Evolutionary conservation across 1,140 invertebrate species (phyloP).

Genomic region (Drosophila dunni): DNA sequence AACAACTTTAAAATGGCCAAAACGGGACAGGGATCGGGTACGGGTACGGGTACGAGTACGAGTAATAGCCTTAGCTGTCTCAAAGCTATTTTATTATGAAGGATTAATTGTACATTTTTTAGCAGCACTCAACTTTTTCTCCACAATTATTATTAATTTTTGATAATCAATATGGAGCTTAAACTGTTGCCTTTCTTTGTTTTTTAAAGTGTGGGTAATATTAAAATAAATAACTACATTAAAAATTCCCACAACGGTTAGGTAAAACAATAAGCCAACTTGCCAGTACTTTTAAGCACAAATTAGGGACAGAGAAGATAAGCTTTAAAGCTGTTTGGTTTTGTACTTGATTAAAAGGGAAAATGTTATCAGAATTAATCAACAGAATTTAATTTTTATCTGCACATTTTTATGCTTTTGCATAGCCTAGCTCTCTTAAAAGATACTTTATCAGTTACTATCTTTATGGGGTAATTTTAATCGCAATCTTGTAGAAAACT

Average conservation of each 20-base stretch:
- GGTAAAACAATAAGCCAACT: not conserved
- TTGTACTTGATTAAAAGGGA: too few species aligned
- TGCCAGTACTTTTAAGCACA: not conserved
- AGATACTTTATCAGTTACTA: conserved; percentile 4
- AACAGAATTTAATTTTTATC: not conserved
- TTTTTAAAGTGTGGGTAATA: not conserved
- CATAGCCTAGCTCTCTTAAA: conserved; percentile 3
- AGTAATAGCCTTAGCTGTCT: conserved; percentile 52
- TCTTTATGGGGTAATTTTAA: conserved; percentile 1
- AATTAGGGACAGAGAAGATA: not conserved
- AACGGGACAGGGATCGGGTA: too few species aligned
- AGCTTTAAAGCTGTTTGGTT: too few species aligned
- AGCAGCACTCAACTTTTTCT: not conserved
- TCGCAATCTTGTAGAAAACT: conserved; percentile 1
- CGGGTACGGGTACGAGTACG: conserved; percentile 14
- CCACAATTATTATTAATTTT: conserved; percentile 25
- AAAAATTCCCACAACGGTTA: not conserved
- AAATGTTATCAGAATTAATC: too few species aligned
- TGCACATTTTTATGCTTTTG: not conserved
- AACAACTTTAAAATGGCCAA: conserved; percentile 2
- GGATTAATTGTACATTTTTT: conserved; percentile 28
- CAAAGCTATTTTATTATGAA: conserved; percentile 30
- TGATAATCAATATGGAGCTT: conserved; percentile 13
- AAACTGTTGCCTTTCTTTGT: not conserved
- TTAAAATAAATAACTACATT: not conserved